phyloP scores from a whole-genome alignment of 2,797 vertebrate species.

The Anguilla pacifica region DNA sequence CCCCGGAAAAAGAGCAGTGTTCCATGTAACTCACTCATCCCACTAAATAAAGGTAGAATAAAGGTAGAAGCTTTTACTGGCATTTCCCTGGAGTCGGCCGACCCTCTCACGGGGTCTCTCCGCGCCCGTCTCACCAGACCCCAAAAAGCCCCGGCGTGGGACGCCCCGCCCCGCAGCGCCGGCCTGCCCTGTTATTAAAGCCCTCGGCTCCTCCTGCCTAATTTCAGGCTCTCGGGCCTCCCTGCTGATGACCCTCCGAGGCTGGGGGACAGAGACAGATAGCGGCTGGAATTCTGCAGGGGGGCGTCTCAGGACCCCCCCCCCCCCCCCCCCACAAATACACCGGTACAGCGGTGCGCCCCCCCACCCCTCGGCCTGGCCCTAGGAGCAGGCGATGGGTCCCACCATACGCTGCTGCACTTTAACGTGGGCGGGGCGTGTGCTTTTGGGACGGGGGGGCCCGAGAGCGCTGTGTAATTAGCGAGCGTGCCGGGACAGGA shows the following conservation, averaged over 20 bases:
- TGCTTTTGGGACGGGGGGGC: not conserved
- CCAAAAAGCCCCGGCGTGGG: not conserved
- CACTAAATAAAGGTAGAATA: no score
- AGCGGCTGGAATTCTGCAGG: not conserved
- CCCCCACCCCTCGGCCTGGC: not conserved
- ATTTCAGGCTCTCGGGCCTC: not conserved
- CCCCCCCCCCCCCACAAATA: no score
- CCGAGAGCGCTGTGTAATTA: slow-evolving; percentile 52
- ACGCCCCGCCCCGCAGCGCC: slow-evolving; percentile 32
- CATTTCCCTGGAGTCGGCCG: not conserved
- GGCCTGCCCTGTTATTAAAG: slow-evolving; percentile 43
- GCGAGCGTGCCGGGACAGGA: slow-evolving; percentile 72
- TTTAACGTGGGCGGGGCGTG: slow-evolving; percentile 61
- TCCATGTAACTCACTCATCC: not conserved
- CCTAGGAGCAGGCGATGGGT: slow-evolving; percentile 28
- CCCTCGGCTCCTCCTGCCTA: not conserved
- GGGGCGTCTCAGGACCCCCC: no score
- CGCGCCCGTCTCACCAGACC: not conserved
- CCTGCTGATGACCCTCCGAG: not conserved
- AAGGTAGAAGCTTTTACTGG: not conserved
- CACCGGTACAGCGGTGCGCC: not conserved
- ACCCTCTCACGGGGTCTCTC: not conserved
- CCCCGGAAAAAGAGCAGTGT: not conserved
- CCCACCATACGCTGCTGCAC: slow-evolving; percentile 55
- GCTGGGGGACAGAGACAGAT: not conserved